Conservation (phyloP, 2,797 vertebrate genomes). For the Numenius phaeopus region DNA sequence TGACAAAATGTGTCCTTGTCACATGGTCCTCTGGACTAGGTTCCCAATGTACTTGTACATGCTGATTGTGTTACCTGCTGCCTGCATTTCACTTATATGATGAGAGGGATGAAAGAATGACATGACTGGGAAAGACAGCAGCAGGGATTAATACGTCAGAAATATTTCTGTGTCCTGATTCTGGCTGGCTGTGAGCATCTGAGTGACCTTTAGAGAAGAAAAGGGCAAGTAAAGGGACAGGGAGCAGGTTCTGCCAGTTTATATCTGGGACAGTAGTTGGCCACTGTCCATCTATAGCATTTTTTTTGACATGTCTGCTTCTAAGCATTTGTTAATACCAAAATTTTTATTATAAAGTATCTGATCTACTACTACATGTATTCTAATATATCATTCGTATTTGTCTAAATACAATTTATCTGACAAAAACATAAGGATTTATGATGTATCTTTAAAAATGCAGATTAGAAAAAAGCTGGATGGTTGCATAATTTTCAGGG, state of each 20-base stretch:
- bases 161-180: not conserved
- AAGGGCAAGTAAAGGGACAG: not conserved
- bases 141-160: not conserved
- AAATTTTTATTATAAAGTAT: not conserved
- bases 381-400: not conserved
- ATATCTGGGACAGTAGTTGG: not conserved
- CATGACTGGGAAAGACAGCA: not conserved
- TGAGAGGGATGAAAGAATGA: not conserved
- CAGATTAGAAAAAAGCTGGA: not conserved
- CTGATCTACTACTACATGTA: not conserved
- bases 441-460: not conserved
- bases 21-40: not conserved
- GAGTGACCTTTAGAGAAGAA: not conserved
- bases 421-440: not conserved
- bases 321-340: not conserved
- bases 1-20: not conserved
- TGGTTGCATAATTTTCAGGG: not conserved
- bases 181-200: not conserved
- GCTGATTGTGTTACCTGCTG: not conserved
- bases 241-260: not conserved
- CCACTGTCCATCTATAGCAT: not conserved
- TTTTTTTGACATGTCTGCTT: not conserved
- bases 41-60: not conserved
- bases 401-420: not conserved
- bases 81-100: not conserved